phyloP scores from a whole-genome alignment of 2,797 vertebrate species.

The Rhinatrema bivittatum region DNA sequence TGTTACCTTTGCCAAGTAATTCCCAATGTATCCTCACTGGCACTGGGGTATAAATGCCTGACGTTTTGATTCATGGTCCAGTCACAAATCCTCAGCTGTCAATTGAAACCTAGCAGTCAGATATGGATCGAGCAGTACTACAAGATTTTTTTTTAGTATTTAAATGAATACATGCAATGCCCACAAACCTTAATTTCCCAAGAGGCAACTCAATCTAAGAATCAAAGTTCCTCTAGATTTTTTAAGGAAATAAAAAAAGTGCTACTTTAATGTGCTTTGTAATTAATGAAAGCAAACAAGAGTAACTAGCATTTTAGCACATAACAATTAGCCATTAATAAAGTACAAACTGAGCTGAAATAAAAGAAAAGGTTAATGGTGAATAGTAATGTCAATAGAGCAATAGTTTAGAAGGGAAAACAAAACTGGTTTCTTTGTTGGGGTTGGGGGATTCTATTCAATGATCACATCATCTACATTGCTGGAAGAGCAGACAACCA shows the following conservation, averaged over 20 bases:
- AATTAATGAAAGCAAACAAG: conserved; percentile 58
- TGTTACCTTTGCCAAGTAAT: conserved; percentile 99
- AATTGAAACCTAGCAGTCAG: conserved; percentile 99
- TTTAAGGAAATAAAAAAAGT: conserved; percentile 21
- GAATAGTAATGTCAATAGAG: conserved; percentile 35
- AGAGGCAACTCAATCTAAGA: conserved; percentile 48
- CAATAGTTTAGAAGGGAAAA: conserved; percentile 48
- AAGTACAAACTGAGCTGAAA: conserved; percentile 58
- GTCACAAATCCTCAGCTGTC: conserved; percentile 99
- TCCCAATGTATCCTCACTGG: conserved; percentile 99
- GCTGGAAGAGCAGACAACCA: conserved; percentile 36
- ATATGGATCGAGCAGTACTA: conserved; percentile 94
- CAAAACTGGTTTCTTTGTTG: conserved; percentile 34
- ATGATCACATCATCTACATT: conserved; percentile 31
- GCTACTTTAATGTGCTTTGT: conserved; percentile 39
- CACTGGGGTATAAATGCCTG: conserved; percentile 99
- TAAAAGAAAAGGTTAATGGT: conserved; percentile 66
- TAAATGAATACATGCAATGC: conserved; percentile 80
- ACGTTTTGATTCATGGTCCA: conserved; percentile 99
- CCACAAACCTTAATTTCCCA: conserved; percentile 55
- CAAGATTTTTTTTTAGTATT: conserved; percentile 73
- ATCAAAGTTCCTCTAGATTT: conserved; percentile 40
- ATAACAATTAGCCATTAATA: conserved; percentile 61
- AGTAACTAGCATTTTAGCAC: conserved; percentile 50
- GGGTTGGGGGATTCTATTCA: too few relatives aligned